These are phyloP conservation scores for Arizona elegans DNA, from an alignment of 2,113 vertebrate species.

Conservation along the genomic window DNA sequence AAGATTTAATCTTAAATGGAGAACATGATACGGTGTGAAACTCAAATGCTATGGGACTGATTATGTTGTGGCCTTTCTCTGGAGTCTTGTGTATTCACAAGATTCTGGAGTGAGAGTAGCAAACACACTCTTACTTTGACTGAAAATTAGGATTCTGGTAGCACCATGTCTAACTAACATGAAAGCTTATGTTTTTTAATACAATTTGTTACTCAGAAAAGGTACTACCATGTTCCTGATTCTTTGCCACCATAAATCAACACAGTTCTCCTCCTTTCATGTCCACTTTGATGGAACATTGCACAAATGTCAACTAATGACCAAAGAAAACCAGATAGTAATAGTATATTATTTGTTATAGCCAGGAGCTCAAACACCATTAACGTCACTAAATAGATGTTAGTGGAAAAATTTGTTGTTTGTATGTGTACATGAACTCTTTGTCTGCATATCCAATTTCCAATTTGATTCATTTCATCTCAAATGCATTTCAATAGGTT, in stretches of 20 bases:
- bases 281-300: background rate
- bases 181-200: background rate
- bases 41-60: background rate
- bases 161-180: background rate
- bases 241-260: background rate
- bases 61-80: background rate
- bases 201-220: background rate
- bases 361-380: background rate
- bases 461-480: background rate
- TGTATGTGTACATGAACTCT: background rate
- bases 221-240: background rate
- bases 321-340: background rate
- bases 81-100: background rate
- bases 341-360: background rate
- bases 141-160: background rate
- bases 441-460: background rate
- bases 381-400: background rate
- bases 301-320: background rate
- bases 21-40: background rate
- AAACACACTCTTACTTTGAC: background rate
- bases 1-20: background rate
- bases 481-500: background rate
- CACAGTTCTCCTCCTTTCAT: background rate
- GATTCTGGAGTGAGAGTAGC: background rate
- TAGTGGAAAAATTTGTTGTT: background rate